These are phyloP conservation scores for Heteromurus nitidus DNA, from an alignment of 2,888 invertebrate species.

Conservation along the genomic window DNA sequence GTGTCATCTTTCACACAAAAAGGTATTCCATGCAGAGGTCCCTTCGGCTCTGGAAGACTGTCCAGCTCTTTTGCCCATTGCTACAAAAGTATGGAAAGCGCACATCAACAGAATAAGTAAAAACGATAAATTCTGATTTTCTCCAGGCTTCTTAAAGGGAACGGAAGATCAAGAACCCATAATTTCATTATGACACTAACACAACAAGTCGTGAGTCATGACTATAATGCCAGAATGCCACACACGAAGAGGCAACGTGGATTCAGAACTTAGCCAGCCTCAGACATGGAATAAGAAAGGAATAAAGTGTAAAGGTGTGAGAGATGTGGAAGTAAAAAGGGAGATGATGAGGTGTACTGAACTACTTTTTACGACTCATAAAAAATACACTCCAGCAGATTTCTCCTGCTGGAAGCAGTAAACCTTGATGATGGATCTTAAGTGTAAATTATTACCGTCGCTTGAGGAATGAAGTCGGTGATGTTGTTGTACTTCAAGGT, in stretches of 20 bases:
- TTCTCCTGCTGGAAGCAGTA: not conserved
- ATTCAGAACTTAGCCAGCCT: no score
- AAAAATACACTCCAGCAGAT: not conserved
- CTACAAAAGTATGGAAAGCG: slow-evolving; percentile 30
- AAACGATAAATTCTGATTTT: slow-evolving; percentile 5
- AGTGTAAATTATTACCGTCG: slow-evolving; percentile 70
- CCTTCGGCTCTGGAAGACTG: slow-evolving; percentile 54
- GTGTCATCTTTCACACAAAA: slow-evolving; percentile 75
- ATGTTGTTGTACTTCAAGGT: slow-evolving; percentile 74
- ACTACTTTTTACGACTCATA: slow-evolving; percentile 27
- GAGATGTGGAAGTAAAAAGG: not conserved
- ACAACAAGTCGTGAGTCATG: no score
- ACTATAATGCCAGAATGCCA: no score
- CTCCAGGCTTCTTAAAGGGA: not conserved
- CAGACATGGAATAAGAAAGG: no score
- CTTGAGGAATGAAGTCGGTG: slow-evolving; percentile 74
- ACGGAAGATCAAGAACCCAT: no score
- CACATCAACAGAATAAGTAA: not conserved
- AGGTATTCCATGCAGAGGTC: slow-evolving; percentile 74
- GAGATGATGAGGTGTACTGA: not conserved
- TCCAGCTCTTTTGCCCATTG: slow-evolving; percentile 69
- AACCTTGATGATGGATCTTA: not conserved
- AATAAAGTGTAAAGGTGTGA: not conserved
- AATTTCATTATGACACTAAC: no score
- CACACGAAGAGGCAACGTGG: no score